Conservation (phyloP, 1,140 invertebrate genomes). For the Octopus sinensis region DNA sequence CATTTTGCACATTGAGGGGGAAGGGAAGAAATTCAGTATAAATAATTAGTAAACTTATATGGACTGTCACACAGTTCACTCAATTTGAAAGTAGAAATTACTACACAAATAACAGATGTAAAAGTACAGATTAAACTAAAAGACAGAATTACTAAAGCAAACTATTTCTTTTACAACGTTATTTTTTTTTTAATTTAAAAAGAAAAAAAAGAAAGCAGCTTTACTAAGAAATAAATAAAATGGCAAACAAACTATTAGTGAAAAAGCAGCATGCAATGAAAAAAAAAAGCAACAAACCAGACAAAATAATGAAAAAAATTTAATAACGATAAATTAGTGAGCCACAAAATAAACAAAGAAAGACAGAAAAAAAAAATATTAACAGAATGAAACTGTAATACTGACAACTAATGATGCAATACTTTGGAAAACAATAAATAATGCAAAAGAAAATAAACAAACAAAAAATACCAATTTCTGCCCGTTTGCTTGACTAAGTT, state of each 20-base stretch:
- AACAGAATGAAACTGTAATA: constrained; percentile 12
- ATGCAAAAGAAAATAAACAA: neutral
- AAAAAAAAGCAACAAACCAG: constrained; percentile 16
- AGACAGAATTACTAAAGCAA: neutral
- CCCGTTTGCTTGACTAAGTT: constrained; percentile 6
- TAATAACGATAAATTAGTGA: constrained; percentile 17
- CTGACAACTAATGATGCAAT: constrained; percentile 12
- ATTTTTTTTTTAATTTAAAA: neutral
- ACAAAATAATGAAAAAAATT: constrained; percentile 16
- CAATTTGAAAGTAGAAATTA: neutral
- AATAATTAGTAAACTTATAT: constrained; percentile 12
- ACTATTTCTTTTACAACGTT: neutral
- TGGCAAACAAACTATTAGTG: constrained; percentile 4
- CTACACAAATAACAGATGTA: neutral
- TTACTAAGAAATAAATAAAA: constrained; percentile 2
- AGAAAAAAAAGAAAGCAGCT: neutral
- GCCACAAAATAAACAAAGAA: constrained; percentile 12
- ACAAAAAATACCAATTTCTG: neutral
- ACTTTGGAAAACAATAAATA: constrained; percentile 1
- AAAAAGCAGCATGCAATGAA: constrained; percentile 9
- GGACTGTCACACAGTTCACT: constrained; percentile 7
- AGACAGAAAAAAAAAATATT: neutral
- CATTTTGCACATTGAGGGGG: neutral
- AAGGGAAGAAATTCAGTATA: neutral
- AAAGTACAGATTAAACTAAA: neutral